These are phyloP conservation scores for Dinoponera quadriceps DNA, from an alignment of 1,140 invertebrate species.

Conservation along the genomic window DNA sequence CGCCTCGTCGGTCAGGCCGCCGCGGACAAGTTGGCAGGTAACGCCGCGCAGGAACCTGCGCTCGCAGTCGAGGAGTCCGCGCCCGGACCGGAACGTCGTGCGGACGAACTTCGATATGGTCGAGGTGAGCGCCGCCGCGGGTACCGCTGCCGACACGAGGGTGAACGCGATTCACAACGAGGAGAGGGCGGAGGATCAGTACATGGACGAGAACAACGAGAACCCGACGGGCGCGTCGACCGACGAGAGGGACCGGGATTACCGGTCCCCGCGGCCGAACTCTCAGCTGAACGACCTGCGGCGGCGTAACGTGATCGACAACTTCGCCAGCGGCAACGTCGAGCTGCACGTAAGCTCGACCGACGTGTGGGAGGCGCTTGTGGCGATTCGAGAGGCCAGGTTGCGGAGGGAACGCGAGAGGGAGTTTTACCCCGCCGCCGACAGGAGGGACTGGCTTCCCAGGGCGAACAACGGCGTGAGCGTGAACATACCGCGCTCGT, in stretches of 20 bases:
- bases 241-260: constrained; percentile 60
- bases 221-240: constrained; percentile 35
- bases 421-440: constrained; percentile 62
- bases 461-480: constrained; percentile 74
- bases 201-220: constrained; percentile 61
- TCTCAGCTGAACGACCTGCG: constrained; percentile 69
- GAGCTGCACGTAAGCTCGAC: constrained; percentile 85
- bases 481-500: constrained; percentile 76
- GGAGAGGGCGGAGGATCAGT: constrained; percentile 50
- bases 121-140: constrained; percentile 66
- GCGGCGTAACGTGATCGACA: constrained; percentile 74
- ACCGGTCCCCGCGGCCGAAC: constrained; percentile 62
- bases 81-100: constrained; percentile 65
- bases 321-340: constrained; percentile 79
- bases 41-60: constrained; percentile 62
- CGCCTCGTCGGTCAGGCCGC: constrained; percentile 67
- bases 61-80: constrained; percentile 58
- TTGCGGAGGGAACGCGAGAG: constrained; percentile 85
- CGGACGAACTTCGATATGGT: constrained; percentile 70
- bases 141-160: constrained; percentile 39
- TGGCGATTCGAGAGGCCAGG: constrained; percentile 88
- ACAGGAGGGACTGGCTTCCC: constrained; percentile 69
- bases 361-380: constrained; percentile 89
- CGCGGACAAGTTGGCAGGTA: constrained; percentile 71
- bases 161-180: constrained; percentile 45